A percentile compares a stretch with the other conserved stretches of the same genome.
phyloP scores from a whole-genome alignment of 1,140 invertebrate species.

The Pogonognathellus flavescens region DNA sequence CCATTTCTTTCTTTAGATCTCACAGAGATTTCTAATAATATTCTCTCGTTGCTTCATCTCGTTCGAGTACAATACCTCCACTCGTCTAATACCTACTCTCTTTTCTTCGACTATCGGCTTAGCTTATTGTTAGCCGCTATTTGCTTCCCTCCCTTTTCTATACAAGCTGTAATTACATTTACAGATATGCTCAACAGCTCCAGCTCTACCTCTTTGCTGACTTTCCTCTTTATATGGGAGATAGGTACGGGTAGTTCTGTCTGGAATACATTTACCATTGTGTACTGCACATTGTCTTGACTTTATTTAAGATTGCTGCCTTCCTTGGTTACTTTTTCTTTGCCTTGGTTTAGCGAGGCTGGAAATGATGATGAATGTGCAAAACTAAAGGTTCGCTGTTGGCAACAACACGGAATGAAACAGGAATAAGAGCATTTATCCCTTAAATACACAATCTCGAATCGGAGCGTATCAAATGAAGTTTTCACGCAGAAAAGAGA shows the following conservation, averaged over 20 bases:
- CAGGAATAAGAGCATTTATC: slow-evolving; percentile 46
- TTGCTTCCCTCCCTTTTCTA: too few species aligned
- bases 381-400: slow-evolving; percentile 6
- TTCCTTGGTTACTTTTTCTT: not conserved
- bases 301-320: too few species aligned
- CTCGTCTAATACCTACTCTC: not conserved
- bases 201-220: too few species aligned
- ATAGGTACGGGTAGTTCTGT: too few species aligned
- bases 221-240: too few species aligned
- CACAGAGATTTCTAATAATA: not conserved
- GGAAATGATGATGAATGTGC: slow-evolving; percentile 9
- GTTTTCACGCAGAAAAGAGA: slow-evolving; percentile 39
- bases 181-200: too few species aligned
- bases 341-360: not conserved
- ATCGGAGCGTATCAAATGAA: slow-evolving; percentile 49
- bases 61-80: not conserved
- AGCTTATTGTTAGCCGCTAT: too few species aligned
- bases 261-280: too few species aligned
- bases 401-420: slow-evolving; percentile 38
- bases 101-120: not conserved
- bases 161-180: too few species aligned
- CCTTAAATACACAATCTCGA: slow-evolving; percentile 48
- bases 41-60: not conserved
- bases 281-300: too few species aligned
- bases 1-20: not conserved